phyloP scores from a whole-genome alignment of 2,797 vertebrate species.

The Valencia hispanica region DNA sequence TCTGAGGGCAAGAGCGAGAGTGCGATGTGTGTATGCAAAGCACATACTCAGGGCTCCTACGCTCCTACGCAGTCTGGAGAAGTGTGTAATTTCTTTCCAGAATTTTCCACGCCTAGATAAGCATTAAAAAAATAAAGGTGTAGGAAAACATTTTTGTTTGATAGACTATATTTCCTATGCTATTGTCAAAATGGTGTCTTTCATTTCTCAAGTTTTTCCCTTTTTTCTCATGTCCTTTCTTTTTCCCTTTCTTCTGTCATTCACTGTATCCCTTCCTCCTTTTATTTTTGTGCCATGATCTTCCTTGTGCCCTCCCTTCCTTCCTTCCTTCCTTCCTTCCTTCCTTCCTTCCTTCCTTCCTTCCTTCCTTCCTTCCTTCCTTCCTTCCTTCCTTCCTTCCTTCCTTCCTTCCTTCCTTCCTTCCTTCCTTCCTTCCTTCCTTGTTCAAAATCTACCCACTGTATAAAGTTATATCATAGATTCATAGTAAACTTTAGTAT shows the following conservation, averaged over 20 bases:
- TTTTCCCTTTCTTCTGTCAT: no score
- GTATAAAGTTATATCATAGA: not conserved
- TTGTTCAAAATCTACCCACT: not conserved
- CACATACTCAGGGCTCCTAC: no score
- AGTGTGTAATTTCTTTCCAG: not conserved
- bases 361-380: not conserved
- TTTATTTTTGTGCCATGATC: not conserved
- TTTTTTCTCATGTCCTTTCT: not conserved
- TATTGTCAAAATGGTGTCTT: no score
- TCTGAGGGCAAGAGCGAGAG: not conserved
- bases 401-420: not conserved
- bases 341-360: not conserved
- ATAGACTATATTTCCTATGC: not conserved
- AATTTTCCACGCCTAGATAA: not conserved
- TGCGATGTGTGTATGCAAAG: no score
- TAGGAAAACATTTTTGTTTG: not conserved
- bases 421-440: not conserved
- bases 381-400: not conserved
- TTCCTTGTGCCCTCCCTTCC: not conserved
- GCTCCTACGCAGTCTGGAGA: no score
- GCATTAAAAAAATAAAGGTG: not conserved
- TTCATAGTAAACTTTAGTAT: not conserved
- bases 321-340: not conserved
- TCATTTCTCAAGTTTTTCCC: not conserved
- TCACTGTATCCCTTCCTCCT: not conserved